These are phyloP conservation scores for Sitta europaea DNA, from an alignment of 2,113 vertebrate genomes.

Conservation along the genomic window DNA sequence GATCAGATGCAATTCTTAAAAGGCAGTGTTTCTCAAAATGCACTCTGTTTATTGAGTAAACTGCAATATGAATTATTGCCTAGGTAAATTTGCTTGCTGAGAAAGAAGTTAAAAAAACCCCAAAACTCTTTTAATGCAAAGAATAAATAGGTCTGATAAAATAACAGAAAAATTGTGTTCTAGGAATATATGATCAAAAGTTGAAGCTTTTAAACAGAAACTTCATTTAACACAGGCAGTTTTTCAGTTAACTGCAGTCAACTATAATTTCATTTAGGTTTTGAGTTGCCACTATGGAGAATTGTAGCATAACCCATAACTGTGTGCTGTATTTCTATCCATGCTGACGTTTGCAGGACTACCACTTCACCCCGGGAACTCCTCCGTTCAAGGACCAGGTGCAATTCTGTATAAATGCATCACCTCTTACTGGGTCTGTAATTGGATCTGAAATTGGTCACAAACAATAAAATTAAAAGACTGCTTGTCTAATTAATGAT, in stretches of 20 bases:
- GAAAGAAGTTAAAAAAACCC: slow-evolving; percentile 11
- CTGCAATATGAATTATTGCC: neutral
- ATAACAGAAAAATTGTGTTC: neutral
- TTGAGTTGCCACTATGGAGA: neutral
- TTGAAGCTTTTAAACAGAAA: neutral
- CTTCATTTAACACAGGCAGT: neutral
- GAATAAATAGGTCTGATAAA: neutral
- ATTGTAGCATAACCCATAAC: neutral
- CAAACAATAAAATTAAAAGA: neutral
- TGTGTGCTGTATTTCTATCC: neutral
- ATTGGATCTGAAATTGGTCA: neutral
- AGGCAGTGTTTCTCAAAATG: neutral
- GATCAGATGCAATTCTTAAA: neutral
- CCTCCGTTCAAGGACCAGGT: neutral
- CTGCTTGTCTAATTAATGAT: neutral
- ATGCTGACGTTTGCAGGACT: neutral
- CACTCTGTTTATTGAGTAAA: neutral
- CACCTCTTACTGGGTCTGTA: neutral
- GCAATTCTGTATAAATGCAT: neutral
- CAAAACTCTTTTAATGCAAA: neutral
- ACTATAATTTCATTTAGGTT: neutral
- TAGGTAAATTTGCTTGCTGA: neutral
- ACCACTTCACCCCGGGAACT: neutral
- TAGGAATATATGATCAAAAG: neutral
- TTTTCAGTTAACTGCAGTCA: neutral